Evolutionary conservation across 1,140 invertebrate genomes (phyloP), one percentile per base, ranked within the genome.

Genomic region (Contarinia nasturtii): DNA sequence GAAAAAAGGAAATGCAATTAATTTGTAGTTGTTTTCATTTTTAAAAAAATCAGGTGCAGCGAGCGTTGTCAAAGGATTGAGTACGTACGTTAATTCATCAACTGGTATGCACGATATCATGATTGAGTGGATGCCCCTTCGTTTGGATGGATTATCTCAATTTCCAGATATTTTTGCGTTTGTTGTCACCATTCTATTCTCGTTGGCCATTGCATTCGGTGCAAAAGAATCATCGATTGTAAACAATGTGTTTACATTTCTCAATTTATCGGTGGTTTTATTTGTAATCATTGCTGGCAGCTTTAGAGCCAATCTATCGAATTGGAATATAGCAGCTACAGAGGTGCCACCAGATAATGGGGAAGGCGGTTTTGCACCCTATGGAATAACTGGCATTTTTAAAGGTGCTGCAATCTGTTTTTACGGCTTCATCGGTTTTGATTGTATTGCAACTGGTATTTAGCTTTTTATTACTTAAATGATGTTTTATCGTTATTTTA

Each of bases 401-500:
- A 73, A 74, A 38, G 88, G 87, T 1, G 86, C 87, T 7, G 86
- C 86, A 0, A 83, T 79, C 10, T 92, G 87, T 63, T 93, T 93
- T 60, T 93, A 88, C 60, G 87, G 83, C 10, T 92, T 90, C 53
- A 86, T 91, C 52, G 86, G 86, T 47, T 91, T 91, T 57, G 88
- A 92, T 66, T 83, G 80, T 55, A 83, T 93, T 50, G 87, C 87
- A 1, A 89, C 86, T 0, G 79, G 76, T 34, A 71, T 66, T 59
- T 52, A 41, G 7, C 7, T 46, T 2, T 40, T 44, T 15, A 12
- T 45, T 19, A 18, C 11, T 34, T 18, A 38, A 46, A 7, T 33
- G 27, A 33, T 17, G 11, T 33, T 38, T 8, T 45, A 34, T 34
- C 14, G 33, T 34, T 10, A 36, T 36, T 36, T 36, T 36, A 36